Conservation (phyloP, 92 coral and sea anemone genomes). For the Bergia sp. region DNA sequence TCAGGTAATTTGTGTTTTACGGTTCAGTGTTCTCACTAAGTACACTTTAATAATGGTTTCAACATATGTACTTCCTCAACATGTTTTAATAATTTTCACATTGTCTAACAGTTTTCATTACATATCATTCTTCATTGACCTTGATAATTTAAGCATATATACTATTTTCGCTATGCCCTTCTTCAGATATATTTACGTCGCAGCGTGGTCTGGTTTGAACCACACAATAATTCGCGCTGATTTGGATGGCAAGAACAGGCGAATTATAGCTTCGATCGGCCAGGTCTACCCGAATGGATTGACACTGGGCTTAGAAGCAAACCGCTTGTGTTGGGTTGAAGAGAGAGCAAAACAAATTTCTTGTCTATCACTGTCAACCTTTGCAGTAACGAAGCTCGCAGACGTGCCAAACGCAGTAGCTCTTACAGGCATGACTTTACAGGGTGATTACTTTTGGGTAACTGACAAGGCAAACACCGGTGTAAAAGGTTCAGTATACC, state of each 20-base stretch:
- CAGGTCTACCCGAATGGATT: neutral
- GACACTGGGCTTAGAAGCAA: neutral
- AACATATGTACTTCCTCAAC: too few relatives aligned
- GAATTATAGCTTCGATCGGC: neutral
- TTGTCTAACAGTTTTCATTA: neutral
- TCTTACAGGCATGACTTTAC: slow-evolving; percentile 12
- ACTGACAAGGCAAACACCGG: slow-evolving; percentile 13
- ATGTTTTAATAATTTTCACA: neutral
- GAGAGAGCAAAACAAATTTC: neutral
- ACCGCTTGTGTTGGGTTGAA: slow-evolving; percentile 25
- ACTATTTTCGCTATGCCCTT: neutral
- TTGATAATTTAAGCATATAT: too few relatives aligned
- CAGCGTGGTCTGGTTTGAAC: slow-evolving; percentile 12
- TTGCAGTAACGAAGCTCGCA: slow-evolving; percentile 1
- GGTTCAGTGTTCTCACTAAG: too few relatives aligned
- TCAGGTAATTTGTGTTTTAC: neutral
- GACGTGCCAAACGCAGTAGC: slow-evolving; percentile 3
- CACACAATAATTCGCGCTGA: slow-evolving; percentile 31
- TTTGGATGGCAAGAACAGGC: slow-evolving; percentile 21
- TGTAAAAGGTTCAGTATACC: slow-evolving; percentile 9
- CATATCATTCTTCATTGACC: neutral
- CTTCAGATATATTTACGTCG: slow-evolving; percentile 12
- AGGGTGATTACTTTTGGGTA: slow-evolving; percentile 14
- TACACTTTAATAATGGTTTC: too few relatives aligned
- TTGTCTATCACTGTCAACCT: slow-evolving; percentile 15